Evolutionary conservation across 2,888 invertebrate genomes (phyloP), one percentile per base, ranked within the genome.

Genomic region (Phymatocera aterrima): DNA sequence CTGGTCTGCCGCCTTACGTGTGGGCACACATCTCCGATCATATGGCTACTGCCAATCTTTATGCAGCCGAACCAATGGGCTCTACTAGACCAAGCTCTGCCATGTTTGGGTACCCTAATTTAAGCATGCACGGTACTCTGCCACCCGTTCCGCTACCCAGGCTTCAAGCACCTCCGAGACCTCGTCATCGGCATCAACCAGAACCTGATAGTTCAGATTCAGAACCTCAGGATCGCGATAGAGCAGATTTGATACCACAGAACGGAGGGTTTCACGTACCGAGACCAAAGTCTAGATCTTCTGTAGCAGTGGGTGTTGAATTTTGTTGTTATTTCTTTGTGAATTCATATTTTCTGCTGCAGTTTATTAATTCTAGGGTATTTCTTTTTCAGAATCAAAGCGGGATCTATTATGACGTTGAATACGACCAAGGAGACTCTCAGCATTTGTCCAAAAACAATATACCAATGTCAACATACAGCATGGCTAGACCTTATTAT

Each of bases 11-110:
- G 0, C 96, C 96, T 0, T 97, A 96, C 86, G 85, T 90, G 85
- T 97, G 97, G 97, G 97, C 97, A 0, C 97, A 97, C 85, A 95
- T 97, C 74, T 96, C 96, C 0, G 97, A 97, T 87, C 96, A 96
- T 0, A 96, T 97, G 95, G 95, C 96, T 0, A 95, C 96, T 84
- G 95, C 96, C 0, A 96, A 95, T 87, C 95, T 97, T 84, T 97
- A 97, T 87, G 96, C 95, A 86, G 94, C 94, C n/a, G 95, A 94
- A 89, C 95, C 95, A 0, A 93, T 94, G 83, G 93, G 93, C 54
- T 92, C 93, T n/a, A 95, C 96, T 0, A 92, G 97, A 12, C 96
- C 96, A 0, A 95, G 96, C 0, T 96, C 96, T 2, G 96, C 96
- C 3, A 94, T 97, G 93, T 96, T 96, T 87, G 96, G 95, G 0